A percentile compares a stretch with the other conserved stretches of the same genome.
These are phyloP conservation scores for Musca domestica DNA, from an alignment of 1,140 invertebrate species.

Conservation along the genomic window DNA sequence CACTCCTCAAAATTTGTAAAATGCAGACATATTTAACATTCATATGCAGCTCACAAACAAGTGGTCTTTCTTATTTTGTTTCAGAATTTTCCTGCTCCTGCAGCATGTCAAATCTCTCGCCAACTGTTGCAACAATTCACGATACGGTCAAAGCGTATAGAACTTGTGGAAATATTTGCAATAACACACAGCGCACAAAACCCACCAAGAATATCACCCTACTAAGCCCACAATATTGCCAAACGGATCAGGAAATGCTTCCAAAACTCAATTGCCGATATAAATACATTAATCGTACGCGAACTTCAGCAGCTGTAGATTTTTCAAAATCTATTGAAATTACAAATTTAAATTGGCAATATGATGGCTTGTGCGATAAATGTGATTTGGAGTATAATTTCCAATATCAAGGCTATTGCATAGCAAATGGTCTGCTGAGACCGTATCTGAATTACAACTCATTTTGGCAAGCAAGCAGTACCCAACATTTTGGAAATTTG, in stretches of 20 bases:
- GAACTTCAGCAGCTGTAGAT: background rate
- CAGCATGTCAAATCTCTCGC: background rate
- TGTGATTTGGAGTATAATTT: constrained; percentile 43
- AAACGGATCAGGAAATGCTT: constrained; percentile 20
- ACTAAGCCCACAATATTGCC: background rate
- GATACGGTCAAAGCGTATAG: background rate
- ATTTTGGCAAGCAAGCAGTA: constrained; percentile 36
- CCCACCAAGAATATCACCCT: background rate
- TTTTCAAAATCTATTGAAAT: constrained; percentile 2
- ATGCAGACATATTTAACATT: too few species aligned
- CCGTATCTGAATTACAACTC: constrained; percentile 47
- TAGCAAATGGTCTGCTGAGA: constrained; percentile 41
- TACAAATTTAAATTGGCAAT: background rate
- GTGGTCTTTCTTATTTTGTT: background rate
- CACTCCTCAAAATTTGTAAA: too few species aligned
- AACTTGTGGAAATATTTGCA: constrained; percentile 17
- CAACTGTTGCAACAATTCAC: constrained; percentile 6
- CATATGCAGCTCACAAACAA: too few species aligned
- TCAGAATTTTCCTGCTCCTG: constrained; percentile 24
- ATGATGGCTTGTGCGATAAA: constrained; percentile 13
- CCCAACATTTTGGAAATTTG: constrained; percentile 41
- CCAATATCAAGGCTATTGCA: constrained; percentile 44
- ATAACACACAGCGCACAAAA: background rate
- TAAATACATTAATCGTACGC: constrained; percentile 25
- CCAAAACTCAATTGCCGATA: constrained; percentile 17